Evolutionary conservation across 1,140 invertebrate species (phyloP), one percentile per base, ranked within the genome.

Genomic region (Andrena cerasifolii): DNA sequence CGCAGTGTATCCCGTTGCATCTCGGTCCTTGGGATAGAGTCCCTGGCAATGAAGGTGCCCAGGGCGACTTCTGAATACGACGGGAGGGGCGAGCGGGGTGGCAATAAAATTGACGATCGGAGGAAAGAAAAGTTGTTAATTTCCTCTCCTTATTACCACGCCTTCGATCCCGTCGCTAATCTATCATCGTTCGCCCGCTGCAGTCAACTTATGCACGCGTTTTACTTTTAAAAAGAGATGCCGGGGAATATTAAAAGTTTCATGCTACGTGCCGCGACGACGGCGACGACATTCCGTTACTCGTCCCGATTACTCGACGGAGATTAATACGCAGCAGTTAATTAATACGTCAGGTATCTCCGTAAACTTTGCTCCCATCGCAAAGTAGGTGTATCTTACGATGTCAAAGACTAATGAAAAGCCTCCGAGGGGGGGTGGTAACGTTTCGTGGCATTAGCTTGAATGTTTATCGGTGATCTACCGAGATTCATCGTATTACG

Each of bases 101-200:
- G 75, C 73, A 82, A 87, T 88, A 88, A 87, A 88, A 86, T 84
- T 84, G 79, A 86, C 83, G 79, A 78, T 21, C 36, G 65, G 28
- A 79, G 82, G 78, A 81, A 84, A 85, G 80, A 56, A 66, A 71
- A 82, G 53, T 88, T 75, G 84, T 89, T 88, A 86, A 86, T 88
- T 88, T 88, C 80, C 87, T 84, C 59, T 68, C 73, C 6, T 10
- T 33, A 40, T 63, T 76, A 47, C 65, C 28, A 58, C 45, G 16
- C 2, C 28, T 54, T 31, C 47, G 75, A 56, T 28, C 31, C 31
- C 56, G 49, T 45, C 61, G 61, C 63, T 51, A 49, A 21, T 75
- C 24, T 58, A n/a, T 53, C 56, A 47, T 8, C 21, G 45, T 5
- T 40, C 24, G 31, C 43, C 2, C 31, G 10, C 28, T 16, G 31